Evolutionary conservation across 2,113 vertebrate species (phyloP), one percentile per base, ranked within the genome.

Genomic region (Myotis lucifugus): DNA sequence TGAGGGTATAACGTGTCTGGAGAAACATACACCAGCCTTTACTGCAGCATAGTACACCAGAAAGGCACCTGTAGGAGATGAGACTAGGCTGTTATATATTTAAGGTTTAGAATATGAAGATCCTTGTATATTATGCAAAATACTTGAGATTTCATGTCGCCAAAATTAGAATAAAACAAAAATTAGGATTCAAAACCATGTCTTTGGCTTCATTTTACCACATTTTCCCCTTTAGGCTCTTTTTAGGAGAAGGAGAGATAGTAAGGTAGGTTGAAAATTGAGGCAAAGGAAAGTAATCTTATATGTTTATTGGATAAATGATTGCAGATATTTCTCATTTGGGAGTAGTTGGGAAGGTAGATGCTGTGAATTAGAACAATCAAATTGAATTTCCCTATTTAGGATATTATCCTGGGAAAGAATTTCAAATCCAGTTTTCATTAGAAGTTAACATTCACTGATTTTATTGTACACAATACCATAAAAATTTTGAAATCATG

Each of bases 161-260:
- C n/a, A 52, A 18, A 78, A 85, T 85, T 91, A 18, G 59, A 84
- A 81, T 50, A 78, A 66, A 95, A 48, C 4, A 95, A 50, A 70
- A 59, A 48, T 52, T 70, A 66, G 18, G 12, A 64, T 93, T 88
- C 70, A 34, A 72, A 88, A 40, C 48, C 70, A 37, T 40, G 40
- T 54, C 11, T 61, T 8, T 79, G 50, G 42, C 67, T 81, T 85
- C 25, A 40, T 56, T 77, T 89, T 59, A 27, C 50, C 1, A 3
- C 34, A 19, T 61, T 84, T 84, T 93, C 64, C 46, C 32, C 14
- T 69, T n/a, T 56, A 1, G 19, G 14, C 29, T 56, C 8, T 85
- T 56, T 54, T 19, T 37, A 19, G 10, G 15, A 15, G 56, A 25
- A 15, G 3, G 27, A 12, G 17, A 54, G 52, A 46, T 5, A 70